Evolutionary conservation across 1,140 invertebrate genomes (phyloP), one percentile per base, ranked within the genome.

Genomic region (Holcopasites calliopsidis): DNA sequence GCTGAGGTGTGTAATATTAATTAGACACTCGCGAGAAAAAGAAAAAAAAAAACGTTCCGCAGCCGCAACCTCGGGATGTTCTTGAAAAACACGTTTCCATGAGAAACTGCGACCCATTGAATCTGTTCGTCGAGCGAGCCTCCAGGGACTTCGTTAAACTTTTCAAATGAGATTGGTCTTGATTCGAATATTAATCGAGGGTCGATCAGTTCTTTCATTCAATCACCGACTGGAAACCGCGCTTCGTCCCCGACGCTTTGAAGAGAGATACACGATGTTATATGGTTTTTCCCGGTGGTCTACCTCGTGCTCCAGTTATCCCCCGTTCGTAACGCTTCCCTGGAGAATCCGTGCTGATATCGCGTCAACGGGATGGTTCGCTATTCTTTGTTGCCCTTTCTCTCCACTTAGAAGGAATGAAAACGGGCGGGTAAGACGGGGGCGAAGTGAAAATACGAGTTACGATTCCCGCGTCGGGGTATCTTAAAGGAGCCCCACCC

Each of bases 1-100:
- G 57, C 44, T 62, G 35, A 62, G 33, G 33, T 62, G 57, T 52
- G 52, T 64, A 65, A 65, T 72, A 80, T 68, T 66, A 74, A 74
- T 74, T 66, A 66, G 61, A 66, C 40, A 61, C 40, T 4, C 49
- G n/a, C 5, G 26, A 11, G 33, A 8, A 38, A 26, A 13, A 23
- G 10, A 33, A n/a, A n/a, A n/a, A n/a, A n/a, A 33, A 13, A 23
- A 16, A 33, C 62, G 28, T 33, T 66, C 66, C 26, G 38, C 26
- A 66, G 40, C 35, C 35, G 38, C 69, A 52, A 50, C 33, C 52
- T 61, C 21, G 60, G 38, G 8, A 16, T 26, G 0, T 16, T 13
- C 7, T 2, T 11, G 23, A 38, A 49, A 35, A 40, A 62, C 49
- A 28, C 13, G 40, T 49, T 11, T 54, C 4, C 31, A 21, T n/a